Base-by-base conservation (phyloP, 2,797 vertebrate genomes). In the Ctenopoma kingsleyae region DNA sequence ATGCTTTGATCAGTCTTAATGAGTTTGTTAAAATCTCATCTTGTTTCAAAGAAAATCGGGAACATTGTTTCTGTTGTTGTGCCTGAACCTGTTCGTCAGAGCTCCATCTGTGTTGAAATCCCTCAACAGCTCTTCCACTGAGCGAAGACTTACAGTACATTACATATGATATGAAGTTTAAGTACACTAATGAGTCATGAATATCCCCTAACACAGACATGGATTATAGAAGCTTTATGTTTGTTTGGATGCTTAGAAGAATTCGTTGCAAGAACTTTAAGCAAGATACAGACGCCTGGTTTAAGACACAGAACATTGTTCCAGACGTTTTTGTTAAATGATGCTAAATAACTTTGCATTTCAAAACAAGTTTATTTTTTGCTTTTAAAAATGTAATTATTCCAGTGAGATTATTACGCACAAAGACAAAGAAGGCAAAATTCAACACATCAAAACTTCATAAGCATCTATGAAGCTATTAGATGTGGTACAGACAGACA, bases 1-100 rank as follows among this genome's bases (percentile, higher is more conserved):
- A 52, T 17, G 50, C 65, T 82, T 80, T 79, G 71, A 84, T 87
- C 40, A 46, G 16, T 54, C 38, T 16, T 32, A 71, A 67, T 46
- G 1, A 27, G 58, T 51, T 46, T 0, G 20, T 57, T 12, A 47
- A 13, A 32, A 49, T 46, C 50, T 66, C 46, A 46, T 19, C 56
- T 47, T 41, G 16, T 67, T 76, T 35, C 57, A 67, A 40, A 44
- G 5, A 32, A 62, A 0, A 0, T 46, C 48, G 43, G 22, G 13
- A 64, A 44, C 43, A 52, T 60, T 0, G 52, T 65, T 81, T 27
- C 5, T 67, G 20, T 54, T 30, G 27, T 25, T 67, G 50, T 69
- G 68, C 27, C 67, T 48, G 36, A 69, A 71, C 79, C 8, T 74
- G 72, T 20, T 23, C 23, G 53, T 59, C 35, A 32, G 16, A 35